Base-by-base conservation (phyloP, 1,140 invertebrate species). In the Asobara japonica region DNA sequence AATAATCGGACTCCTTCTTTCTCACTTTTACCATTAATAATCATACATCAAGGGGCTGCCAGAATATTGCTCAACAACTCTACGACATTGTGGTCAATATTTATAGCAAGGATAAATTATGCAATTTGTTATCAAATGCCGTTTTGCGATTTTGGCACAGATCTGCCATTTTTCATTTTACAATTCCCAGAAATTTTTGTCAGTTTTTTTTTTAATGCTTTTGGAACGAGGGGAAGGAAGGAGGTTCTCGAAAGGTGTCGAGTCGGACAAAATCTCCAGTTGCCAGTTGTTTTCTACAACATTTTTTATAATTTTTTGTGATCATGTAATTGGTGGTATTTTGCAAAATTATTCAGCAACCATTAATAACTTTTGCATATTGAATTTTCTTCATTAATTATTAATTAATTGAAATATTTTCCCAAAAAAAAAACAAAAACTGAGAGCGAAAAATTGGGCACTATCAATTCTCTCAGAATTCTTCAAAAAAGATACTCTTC, bases 81-180 rank as follows among this genome's bases (percentile, higher is more conserved):
- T 33, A 62, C 76, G 74, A 70, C 64, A 78, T 74, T 80, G 84
- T 83, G 81, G 82, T 83, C 82, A 86, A 86, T 86, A 84, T 56
- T 83, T 78, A 82, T 78, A 76, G 61, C 82, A 79, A 78, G 76
- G 79, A 81, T 81, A 84, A 74, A 82, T 83, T 85, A 84, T 83
- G 82, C 78, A 78, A 82, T 80, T 81, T 74, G 45, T 73, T 80
- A 77, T 78, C 51, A 27, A 56, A 25, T 51, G 20, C 13, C 18
- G 18, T 56, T 56, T 56, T 56, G 13, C 51, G 22, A 8, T 56
- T 22, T 56, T 56, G 51, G 51, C 51, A 56, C 51, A 25, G 18
- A 18, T 3, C 25, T 27, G 25, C 6, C 0, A 1, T 38, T 45
- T 45, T 45, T 45, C n/a, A 1, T 2, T 13, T 38, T 7, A 38